These are phyloP conservation scores for Euwallacea fornicatus DNA, from an alignment of 1,140 invertebrate species.

Conservation along the genomic window DNA sequence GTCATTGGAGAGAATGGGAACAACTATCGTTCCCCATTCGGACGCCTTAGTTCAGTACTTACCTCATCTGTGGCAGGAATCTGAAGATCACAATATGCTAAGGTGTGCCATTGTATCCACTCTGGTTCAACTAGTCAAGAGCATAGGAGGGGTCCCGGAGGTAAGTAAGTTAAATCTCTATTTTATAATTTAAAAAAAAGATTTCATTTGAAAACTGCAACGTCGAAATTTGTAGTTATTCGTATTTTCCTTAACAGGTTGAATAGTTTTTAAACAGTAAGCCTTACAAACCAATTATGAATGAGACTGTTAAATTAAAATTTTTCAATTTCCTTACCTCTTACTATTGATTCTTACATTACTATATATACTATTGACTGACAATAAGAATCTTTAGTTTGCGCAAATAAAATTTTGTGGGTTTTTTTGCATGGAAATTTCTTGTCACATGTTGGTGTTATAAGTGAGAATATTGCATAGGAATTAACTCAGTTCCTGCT, in stretches of 20 bases:
- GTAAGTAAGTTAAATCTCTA: slow-evolving; percentile 11
- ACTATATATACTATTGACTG: too few species aligned
- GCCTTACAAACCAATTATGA: too few species aligned
- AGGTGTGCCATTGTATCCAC: slow-evolving; percentile 89
- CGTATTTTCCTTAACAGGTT: neutral
- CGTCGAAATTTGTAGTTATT: neutral
- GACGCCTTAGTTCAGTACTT: slow-evolving; percentile 78
- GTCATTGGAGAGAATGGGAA: slow-evolving; percentile 83
- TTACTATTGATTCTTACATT: too few species aligned
- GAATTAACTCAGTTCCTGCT: slow-evolving; percentile 70
- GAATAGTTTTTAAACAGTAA: too few species aligned
- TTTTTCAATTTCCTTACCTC: too few species aligned
- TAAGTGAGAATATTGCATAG: slow-evolving; percentile 13
- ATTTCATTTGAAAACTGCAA: neutral
- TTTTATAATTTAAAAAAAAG: slow-evolving; percentile 2
- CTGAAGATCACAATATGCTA: slow-evolving; percentile 86
- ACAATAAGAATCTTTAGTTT: neutral
- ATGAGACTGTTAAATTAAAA: too few species aligned
- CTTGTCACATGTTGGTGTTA: neutral
- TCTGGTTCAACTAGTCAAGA: slow-evolving; percentile 75
- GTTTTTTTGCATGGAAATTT: neutral
- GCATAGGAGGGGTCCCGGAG: slow-evolving; percentile 62
- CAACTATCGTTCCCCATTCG: slow-evolving; percentile 70
- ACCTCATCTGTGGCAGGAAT: slow-evolving; percentile 84
- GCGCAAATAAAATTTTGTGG: neutral